Evolutionary conservation across 2,888 invertebrate genomes (phyloP), one percentile per base, ranked within the genome.

Genomic region (Caenorhabditis wallacei): DNA sequence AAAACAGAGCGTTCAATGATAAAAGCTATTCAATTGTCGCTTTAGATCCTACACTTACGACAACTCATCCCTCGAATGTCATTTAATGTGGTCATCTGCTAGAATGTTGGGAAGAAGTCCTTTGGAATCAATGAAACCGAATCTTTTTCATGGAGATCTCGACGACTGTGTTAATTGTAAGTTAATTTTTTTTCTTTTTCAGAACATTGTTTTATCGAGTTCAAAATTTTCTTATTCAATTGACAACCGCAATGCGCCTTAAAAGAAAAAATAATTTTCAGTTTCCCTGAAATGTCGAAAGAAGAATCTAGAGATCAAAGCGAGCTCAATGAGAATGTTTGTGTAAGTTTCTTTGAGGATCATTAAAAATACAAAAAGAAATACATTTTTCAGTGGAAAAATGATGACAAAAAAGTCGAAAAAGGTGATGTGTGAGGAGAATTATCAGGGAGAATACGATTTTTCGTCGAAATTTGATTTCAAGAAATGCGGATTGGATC

Each of bases 141-240:
- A 87, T 24, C 74, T 88, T n/a, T 72, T 71, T 35, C 87, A 86
- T 74, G 90, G 90, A 1, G 89, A 90, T 51, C 51, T 90, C 40
- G 89, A 90, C 59, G 89, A 90, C 43, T 90, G 90, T 71, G 84
- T 88, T 37, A 84, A 90, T 68, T 89, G 90, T 89, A 63, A 81
- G 88, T 79, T 48, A 30, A 8, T 30, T 2, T 46, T 43, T 46
- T 40, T 11, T 13, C 40, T 40, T 4, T 40, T 35, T 35, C 35
- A 40, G 40, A 40, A 40, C 2, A 5, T 13, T 40, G 10, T 35
- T 35, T 10, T 35, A 35, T 35, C 10, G n/a, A n/a, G n/a, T 35
- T 10, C 10, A 35, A 35, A 35, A 35, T 35, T 35, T 35, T 35
- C n/a, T n/a, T n/a, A n/a, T n/a, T n/a, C n/a, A n/a, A n/a, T n/a